Evolutionary conservation across 2,888 invertebrate genomes (phyloP).

Genomic region (Tanytarsus gracilentus): DNA sequence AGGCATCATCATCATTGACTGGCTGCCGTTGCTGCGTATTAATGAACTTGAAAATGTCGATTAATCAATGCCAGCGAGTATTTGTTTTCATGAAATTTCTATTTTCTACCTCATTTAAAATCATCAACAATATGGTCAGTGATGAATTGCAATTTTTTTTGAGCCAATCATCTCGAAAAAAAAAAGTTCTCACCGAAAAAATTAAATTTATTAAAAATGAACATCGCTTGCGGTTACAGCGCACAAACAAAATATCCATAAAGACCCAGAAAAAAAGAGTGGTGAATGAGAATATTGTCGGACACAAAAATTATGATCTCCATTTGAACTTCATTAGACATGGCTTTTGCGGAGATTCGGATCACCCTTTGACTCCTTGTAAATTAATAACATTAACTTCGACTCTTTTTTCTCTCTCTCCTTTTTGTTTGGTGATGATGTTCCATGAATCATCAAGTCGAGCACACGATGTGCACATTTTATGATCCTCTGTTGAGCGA

Average conservation of each 20-base stretch:
- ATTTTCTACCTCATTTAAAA: slow-evolving; percentile 11
- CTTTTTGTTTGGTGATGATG: background rate
- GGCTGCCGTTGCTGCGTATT: too few species aligned
- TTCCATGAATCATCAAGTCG: background rate
- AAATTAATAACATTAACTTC: slow-evolving; percentile 10
- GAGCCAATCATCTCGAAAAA: background rate
- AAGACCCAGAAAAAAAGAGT: background rate
- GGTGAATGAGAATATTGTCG: background rate
- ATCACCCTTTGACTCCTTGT: slow-evolving; percentile 6
- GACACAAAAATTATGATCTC: slow-evolving; percentile 11
- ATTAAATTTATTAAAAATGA: too few species aligned
- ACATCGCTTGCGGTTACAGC: slow-evolving; percentile 13
- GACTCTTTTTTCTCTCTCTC: background rate
- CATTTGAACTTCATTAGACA: slow-evolving; percentile 12
- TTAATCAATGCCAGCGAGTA: slow-evolving; percentile 22
- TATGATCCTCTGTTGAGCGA: background rate
- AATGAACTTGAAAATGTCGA: background rate
- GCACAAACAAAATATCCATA: too few species aligned
- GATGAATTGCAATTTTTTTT: background rate
- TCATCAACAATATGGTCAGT: too few species aligned
- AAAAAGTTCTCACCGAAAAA: background rate
- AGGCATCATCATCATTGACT: background rate
- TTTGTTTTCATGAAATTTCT: slow-evolving; percentile 10
- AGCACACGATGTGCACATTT: too few species aligned
- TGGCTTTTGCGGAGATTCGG: background rate